Percentiles rank a stretch among this genome's conserved stretches.
phyloP scores from a whole-genome alignment of 64 coral and sea anemone genomes.

The Porites australiensis region DNA sequence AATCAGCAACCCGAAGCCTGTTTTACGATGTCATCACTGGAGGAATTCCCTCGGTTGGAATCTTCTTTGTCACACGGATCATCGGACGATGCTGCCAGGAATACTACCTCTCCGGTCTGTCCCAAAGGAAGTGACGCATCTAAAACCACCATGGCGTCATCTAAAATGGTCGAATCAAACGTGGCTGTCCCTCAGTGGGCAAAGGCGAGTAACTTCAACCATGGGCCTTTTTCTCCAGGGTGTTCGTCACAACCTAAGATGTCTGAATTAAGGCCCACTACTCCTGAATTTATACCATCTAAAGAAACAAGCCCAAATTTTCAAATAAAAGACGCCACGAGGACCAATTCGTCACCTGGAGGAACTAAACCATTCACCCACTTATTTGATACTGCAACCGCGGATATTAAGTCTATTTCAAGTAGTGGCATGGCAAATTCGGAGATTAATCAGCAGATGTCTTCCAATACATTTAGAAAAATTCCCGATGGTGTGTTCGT shows the following conservation, averaged over 20 bases:
- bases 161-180: background rate
- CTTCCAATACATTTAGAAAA: background rate
- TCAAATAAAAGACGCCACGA: too few species aligned
- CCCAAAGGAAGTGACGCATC: background rate
- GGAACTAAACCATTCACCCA: too few species aligned
- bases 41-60: background rate
- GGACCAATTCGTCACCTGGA: too few species aligned
- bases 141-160: background rate
- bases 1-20: background rate
- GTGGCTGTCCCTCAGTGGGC: too few species aligned
- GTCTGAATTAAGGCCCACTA: too few species aligned
- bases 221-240: too few species aligned
- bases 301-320: too few species aligned
- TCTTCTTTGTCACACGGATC: background rate
- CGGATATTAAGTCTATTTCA: background rate
- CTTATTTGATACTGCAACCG: background rate
- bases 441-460: background rate
- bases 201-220: too few species aligned
- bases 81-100: background rate
- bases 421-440: background rate
- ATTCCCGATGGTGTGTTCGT: background rate
- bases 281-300: too few species aligned
- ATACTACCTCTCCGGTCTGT: background rate
- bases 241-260: too few species aligned
- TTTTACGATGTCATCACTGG: background rate